phyloP scores from a whole-genome alignment of 2,888 invertebrate genomes.

The Pollenia angustigena region DNA sequence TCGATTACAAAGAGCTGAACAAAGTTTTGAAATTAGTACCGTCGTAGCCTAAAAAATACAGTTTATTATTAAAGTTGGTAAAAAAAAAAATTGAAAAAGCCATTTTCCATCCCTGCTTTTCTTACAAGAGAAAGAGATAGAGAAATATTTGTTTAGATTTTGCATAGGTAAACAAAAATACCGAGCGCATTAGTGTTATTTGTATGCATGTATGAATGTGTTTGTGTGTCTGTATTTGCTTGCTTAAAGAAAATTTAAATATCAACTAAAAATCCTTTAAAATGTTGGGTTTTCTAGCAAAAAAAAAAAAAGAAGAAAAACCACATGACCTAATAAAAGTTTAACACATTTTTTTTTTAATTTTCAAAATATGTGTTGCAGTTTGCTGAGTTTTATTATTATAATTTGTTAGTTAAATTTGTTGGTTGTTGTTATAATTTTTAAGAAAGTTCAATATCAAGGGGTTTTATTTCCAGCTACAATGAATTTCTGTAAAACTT shows the following conservation, averaged over 20 bases:
- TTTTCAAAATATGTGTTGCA: background rate
- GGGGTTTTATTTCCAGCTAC: conserved; percentile 17
- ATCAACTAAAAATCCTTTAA: background rate
- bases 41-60: too few species aligned
- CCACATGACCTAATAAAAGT: conserved; percentile 80
- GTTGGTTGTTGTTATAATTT: conserved; percentile 10
- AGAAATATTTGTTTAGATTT: too few species aligned
- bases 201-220: background rate
- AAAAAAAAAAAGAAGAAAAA: background rate
- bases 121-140: too few species aligned
- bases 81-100: too few species aligned
- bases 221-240: background rate
- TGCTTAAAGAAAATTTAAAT: background rate
- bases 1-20: too few species aligned
- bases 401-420: conserved; percentile 22
- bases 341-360: conserved; percentile 75
- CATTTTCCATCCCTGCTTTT: too few species aligned
- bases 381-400: background rate
- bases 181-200: too few species aligned
- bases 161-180: too few species aligned
- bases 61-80: too few species aligned
- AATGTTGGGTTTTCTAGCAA: background rate
- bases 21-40: too few species aligned
- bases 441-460: conserved; percentile 45
- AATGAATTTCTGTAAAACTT: conserved; percentile 2